phyloP scores from a whole-genome alignment of 30 jellyfish, hydroid and myxozoan genomes.

The Pseudorhiza aurosa region DNA sequence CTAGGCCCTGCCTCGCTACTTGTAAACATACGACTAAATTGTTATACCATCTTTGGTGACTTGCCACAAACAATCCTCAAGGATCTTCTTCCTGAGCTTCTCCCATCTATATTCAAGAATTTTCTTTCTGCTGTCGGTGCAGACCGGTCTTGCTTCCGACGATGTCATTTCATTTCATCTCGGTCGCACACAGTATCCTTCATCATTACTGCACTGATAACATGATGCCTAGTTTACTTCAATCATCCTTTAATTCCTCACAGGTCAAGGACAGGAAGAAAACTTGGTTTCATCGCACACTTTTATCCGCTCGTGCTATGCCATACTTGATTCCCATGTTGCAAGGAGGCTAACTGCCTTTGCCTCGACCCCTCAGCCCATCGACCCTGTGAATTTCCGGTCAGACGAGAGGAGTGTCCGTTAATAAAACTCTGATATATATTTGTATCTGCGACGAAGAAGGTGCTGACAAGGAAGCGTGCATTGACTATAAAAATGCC shows the following conservation, averaged over 20 bases:
- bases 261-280: constrained; percentile 32
- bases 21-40: not conserved
- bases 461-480: no score
- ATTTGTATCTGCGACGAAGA: no score
- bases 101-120: constrained; percentile 81
- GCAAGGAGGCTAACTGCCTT: not conserved
- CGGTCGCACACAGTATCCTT: not conserved
- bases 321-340: not conserved
- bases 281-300: not conserved
- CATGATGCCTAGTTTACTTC: not conserved
- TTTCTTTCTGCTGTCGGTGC: constrained; percentile 46
- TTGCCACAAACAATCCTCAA: constrained; percentile 74
- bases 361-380: no score
- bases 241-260: not conserved
- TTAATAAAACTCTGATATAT: no score
- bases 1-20: no score
- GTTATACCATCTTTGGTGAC: constrained; percentile 64
- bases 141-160: not conserved
- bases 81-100: constrained; percentile 55
- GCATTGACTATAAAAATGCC: no score
- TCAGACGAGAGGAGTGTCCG: no score
- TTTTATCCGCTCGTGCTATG: constrained; percentile 5
- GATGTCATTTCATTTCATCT: not conserved
- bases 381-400: no score
- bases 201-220: not conserved